Evolutionary conservation across 1,140 invertebrate species (phyloP).

Genomic region (Orussus abietinus): DNA sequence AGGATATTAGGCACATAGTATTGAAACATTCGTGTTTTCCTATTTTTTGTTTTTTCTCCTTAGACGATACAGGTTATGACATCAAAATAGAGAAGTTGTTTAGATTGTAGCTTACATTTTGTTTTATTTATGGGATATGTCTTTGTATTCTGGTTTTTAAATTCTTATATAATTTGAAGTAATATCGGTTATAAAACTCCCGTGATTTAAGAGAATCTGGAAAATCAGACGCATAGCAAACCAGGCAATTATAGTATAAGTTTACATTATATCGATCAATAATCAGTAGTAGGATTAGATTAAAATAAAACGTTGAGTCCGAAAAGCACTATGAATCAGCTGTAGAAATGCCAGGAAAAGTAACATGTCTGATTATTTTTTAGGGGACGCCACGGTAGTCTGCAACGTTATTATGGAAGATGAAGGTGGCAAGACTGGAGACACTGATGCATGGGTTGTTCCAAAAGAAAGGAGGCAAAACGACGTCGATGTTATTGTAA

Average conservation of each 20-base stretch:
- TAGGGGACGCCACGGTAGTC: slow-evolving; percentile 8
- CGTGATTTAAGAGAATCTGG: no score
- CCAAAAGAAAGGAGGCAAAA: slow-evolving; percentile 35
- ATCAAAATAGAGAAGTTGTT: no score
- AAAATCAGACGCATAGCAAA: background rate
- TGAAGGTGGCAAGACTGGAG: slow-evolving; percentile 45
- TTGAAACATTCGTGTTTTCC: no score
- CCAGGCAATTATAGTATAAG: background rate
- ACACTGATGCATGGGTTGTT: slow-evolving; percentile 37
- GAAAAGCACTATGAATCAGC: background rate
- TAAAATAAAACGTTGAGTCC: background rate
- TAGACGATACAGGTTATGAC: no score
- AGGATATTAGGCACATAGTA: no score
- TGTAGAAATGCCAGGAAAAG: background rate
- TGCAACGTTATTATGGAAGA: slow-evolving; percentile 48
- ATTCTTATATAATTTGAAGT: no score
- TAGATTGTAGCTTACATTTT: no score
- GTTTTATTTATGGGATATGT: no score
- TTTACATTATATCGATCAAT: background rate
- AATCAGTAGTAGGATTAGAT: background rate
- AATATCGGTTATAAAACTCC: no score
- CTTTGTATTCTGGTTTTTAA: no score
- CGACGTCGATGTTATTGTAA: slow-evolving; percentile 32
- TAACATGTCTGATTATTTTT: background rate
- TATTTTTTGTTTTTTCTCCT: no score